Evolutionary conservation across 2,113 vertebrate genomes (phyloP).

Genomic region (Ceyx margarethae): DNA sequence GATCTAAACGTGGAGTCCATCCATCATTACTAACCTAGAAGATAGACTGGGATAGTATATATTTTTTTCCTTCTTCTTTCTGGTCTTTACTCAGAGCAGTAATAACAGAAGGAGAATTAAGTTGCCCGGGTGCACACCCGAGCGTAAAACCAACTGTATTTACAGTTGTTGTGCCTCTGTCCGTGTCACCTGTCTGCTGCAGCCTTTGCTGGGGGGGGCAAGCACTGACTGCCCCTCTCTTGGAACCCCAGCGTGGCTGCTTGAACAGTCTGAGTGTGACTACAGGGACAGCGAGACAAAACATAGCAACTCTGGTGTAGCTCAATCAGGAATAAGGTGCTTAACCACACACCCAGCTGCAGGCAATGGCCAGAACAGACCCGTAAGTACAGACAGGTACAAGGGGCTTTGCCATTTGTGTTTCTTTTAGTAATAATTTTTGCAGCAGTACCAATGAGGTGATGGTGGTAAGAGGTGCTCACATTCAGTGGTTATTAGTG

Average conservation of each 20-base stretch:
- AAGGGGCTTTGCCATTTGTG: constrained; percentile 7
- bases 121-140: background rate
- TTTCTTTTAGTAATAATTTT: background rate
- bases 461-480: background rate
- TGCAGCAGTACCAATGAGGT: background rate
- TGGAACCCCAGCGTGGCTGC: background rate
- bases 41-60: background rate
- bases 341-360: constrained; percentile 13
- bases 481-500: background rate
- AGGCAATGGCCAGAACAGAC: constrained; percentile 7
- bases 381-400: background rate
- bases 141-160: background rate
- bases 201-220: background rate
- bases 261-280: background rate
- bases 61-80: background rate
- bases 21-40: background rate
- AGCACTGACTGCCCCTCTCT: background rate
- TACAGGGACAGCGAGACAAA: background rate
- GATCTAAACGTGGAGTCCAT: background rate
- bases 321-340: constrained; percentile 22
- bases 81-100: background rate
- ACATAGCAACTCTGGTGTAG: background rate
- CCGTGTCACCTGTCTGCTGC: background rate
- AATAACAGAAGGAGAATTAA: background rate
- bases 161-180: background rate